A percentile compares a stretch with the other conserved stretches of the same genome.
phyloP scores from a whole-genome alignment of 2,113 vertebrate genomes.

The Piaya cayana region DNA sequence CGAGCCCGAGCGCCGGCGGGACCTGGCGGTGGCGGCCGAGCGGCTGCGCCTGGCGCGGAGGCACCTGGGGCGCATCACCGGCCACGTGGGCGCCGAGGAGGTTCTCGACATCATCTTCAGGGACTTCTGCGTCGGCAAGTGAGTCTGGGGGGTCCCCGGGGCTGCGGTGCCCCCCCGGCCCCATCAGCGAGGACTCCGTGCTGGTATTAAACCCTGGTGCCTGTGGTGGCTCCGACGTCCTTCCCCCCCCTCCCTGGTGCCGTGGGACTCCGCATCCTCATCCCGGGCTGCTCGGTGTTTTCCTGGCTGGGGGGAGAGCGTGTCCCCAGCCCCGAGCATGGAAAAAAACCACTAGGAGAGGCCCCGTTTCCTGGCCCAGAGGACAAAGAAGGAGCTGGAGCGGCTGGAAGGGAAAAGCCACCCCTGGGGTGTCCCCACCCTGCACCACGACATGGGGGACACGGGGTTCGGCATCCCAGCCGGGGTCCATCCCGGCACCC shows the following conservation, averaged over 20 bases:
- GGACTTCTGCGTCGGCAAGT: constrained; percentile 96
- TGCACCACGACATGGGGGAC: fast-evolving
- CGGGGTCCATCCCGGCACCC: fast-evolving
- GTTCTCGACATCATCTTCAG: constrained; percentile 91
- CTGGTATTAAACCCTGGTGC: constrained; percentile 19
- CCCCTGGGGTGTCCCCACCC: not conserved
- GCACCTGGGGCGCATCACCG: constrained; percentile 85
- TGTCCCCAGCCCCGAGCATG: not conserved
- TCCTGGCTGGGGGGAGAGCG: fast-evolving
- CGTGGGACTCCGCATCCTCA: fast-evolving
- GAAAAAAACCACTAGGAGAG: not conserved
- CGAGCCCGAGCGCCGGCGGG: constrained; percentile 45
- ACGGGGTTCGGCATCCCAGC: fast-evolving
- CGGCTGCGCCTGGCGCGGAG: constrained; percentile 83
- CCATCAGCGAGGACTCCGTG: not conserved
- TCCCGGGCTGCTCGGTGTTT: not conserved
- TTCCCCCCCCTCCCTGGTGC: not conserved
- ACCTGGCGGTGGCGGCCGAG: constrained; percentile 88
- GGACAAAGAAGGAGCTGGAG: not conserved
- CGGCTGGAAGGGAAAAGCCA: not conserved
- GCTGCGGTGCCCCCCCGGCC: not conserved
- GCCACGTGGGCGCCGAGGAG: constrained; percentile 85
- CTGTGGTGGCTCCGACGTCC: not conserved
- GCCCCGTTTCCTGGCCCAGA: not conserved
- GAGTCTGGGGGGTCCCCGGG: not conserved